These are phyloP conservation scores for Psylliodes chrysocephalus DNA, from an alignment of 2,888 invertebrate genomes.

Conservation along the genomic window DNA sequence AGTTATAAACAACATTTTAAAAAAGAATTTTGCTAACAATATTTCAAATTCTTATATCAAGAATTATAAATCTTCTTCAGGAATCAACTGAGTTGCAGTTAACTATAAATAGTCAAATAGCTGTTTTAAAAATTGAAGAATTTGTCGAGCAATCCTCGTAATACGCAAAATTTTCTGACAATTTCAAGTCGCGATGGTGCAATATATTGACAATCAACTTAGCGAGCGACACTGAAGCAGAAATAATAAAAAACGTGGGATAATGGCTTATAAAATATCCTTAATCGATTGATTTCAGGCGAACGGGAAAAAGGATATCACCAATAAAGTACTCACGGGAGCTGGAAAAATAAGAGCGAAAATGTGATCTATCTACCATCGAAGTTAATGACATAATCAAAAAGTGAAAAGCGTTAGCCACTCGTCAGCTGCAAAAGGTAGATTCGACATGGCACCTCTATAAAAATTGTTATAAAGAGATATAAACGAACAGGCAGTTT, in stretches of 20 bases:
- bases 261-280: conserved; percentile 46
- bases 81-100: too few species aligned
- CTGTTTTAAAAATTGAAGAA: too few species aligned
- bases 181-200: too few species aligned
- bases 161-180: too few species aligned
- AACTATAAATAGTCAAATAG: too few species aligned
- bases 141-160: too few species aligned
- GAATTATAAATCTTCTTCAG: too few species aligned
- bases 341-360: conserved; percentile 56
- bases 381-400: conserved; percentile 59
- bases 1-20: too few species aligned
- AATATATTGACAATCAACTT: not conserved
- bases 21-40: too few species aligned
- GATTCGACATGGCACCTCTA: conserved; percentile 55
- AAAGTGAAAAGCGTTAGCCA: conserved; percentile 56
- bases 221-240: conserved; percentile 4
- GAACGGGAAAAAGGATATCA: conserved; percentile 44
- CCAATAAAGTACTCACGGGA: conserved; percentile 53
- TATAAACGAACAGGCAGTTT: conserved; percentile 20
- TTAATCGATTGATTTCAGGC: conserved; percentile 56
- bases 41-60: too few species aligned
- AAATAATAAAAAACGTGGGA: conserved; percentile 20
- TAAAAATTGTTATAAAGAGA: conserved; percentile 37
- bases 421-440: conserved; percentile 58
- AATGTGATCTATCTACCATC: conserved; percentile 61